Conservation (phyloP, 2,797 vertebrate genomes). For the Neostethus bicornis region DNA sequence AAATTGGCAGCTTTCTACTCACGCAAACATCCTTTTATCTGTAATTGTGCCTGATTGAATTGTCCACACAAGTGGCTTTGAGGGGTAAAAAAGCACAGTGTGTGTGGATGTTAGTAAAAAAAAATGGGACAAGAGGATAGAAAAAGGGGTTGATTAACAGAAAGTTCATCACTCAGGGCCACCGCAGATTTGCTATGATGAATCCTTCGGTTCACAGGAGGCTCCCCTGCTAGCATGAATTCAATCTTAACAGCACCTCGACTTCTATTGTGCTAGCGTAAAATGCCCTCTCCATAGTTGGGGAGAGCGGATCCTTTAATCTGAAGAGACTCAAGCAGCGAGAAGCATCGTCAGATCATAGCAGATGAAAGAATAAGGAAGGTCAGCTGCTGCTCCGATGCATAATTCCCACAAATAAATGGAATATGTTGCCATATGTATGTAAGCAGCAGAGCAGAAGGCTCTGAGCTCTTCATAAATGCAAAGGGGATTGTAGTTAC, state of each 20-base stretch:
- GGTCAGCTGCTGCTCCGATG: conserved; percentile 28
- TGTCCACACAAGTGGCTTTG: conserved; percentile 26
- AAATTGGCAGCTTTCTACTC: conserved; percentile 22
- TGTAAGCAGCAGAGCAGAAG: conserved; percentile 45
- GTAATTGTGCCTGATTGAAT: conserved; percentile 53
- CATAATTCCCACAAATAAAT: conserved; percentile 35
- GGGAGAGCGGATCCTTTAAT: conserved; percentile 65
- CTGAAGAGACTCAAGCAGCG: conserved; percentile 49
- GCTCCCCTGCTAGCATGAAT: conserved; percentile 52
- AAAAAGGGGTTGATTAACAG: conserved; percentile 64
- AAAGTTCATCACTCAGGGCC: conserved; percentile 68
- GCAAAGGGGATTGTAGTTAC: conserved; percentile 28
- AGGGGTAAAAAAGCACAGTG: conserved; percentile 13
- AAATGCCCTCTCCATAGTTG: conserved; percentile 57
- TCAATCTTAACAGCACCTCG: conserved; percentile 57
- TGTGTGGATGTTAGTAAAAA: no score
- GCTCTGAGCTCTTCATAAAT: conserved; percentile 43
- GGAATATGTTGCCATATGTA: conserved; percentile 41
- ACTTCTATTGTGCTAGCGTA: conserved; percentile 63
- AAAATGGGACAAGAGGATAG: conserved; percentile 10
- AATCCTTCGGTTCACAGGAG: conserved; percentile 59
- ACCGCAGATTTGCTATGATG: conserved; percentile 54
- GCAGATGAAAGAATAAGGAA: conserved; percentile 62
- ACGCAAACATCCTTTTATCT: conserved; percentile 20
- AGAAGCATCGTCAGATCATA: conserved; percentile 61